Percentiles rank a stretch among this genome's conserved stretches.
These are phyloP conservation scores for Ictalurus furcatus DNA, from an alignment of 2,113 vertebrate species.

Conservation along the genomic window DNA sequence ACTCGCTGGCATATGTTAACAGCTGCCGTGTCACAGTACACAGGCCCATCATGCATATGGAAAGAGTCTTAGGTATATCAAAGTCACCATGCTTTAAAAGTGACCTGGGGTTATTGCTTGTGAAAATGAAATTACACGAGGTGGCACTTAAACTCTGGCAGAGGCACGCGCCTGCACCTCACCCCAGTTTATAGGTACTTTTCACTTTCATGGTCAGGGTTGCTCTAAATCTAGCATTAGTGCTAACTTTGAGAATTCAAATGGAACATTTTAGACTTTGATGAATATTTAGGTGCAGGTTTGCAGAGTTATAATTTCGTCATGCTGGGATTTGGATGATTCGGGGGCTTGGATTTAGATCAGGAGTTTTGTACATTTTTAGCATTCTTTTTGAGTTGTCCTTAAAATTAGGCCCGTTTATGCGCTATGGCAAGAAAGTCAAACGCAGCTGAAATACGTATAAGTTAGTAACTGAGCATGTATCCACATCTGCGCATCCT, in stretches of 20 bases:
- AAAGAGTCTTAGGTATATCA: conserved; percentile 60
- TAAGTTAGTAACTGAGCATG: neutral
- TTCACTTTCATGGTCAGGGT: conserved; percentile 39
- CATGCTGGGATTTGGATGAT: conserved; percentile 37
- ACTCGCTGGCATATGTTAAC: conserved; percentile 58
- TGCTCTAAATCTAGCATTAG: conserved; percentile 45
- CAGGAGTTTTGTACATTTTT: conserved; percentile 19
- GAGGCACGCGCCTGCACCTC: conserved; percentile 31
- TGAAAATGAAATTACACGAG: conserved; percentile 63
- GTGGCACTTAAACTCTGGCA: conserved; percentile 64
- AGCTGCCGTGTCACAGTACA: conserved; percentile 52
- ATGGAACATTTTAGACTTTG: conserved; percentile 45
- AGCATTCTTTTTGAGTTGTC: neutral
- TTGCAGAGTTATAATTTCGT: conserved; percentile 40
- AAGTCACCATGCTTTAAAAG: conserved; percentile 58
- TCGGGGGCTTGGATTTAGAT: neutral
- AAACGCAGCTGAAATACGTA: neutral
- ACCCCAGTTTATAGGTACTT: conserved; percentile 14
- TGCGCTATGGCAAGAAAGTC: neutral
- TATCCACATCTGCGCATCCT: neutral
- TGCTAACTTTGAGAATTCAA: conserved; percentile 45
- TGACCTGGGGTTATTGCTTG: conserved; percentile 68
- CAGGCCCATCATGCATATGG: conserved; percentile 58
- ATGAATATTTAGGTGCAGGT: conserved; percentile 43
- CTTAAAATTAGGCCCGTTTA: neutral